These are phyloP conservation scores for Gasterosteus nipponicus DNA, from an alignment of 2,113 vertebrate species.

Conservation along the genomic window DNA sequence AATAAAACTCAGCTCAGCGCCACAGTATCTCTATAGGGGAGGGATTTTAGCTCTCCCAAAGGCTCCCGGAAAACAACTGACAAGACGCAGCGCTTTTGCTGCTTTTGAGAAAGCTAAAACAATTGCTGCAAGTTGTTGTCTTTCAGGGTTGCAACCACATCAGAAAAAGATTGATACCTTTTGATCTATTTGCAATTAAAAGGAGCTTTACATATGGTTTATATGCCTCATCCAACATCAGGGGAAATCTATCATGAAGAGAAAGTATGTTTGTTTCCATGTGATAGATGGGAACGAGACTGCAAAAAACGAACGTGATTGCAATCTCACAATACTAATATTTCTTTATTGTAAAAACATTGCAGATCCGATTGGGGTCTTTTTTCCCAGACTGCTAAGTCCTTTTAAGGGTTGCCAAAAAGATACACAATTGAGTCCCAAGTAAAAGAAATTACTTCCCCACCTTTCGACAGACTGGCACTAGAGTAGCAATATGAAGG, in stretches of 20 bases:
- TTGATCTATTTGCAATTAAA: conserved; percentile 57
- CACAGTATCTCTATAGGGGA: conserved; percentile 68
- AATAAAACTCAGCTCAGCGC: conserved; percentile 69
- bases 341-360: conserved; percentile 1
- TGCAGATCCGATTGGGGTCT: not conserved
- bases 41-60: conserved; percentile 51
- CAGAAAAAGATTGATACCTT: conserved; percentile 8
- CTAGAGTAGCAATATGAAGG: not conserved
- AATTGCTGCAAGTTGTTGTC: conserved; percentile 31
- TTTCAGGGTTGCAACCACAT: conserved; percentile 12
- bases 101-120: conserved; percentile 26
- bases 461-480: not conserved
- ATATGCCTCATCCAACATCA: conserved; percentile 33
- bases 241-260: conserved; percentile 39
- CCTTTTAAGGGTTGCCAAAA: not conserved
- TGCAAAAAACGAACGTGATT: not conserved
- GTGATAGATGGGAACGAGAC: conserved; percentile 10
- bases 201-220: conserved; percentile 48
- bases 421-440: not conserved
- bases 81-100: conserved; percentile 45
- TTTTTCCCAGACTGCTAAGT: not conserved
- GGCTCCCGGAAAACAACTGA: conserved; percentile 64
- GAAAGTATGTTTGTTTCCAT: not conserved
- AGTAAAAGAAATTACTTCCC: not conserved
- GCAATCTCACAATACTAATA: conserved; percentile 2